A percentile compares a stretch with the other conserved stretches of the same genome.
phyloP scores from a whole-genome alignment of 2,113 vertebrate species.

The Eonycteris spelaea region DNA sequence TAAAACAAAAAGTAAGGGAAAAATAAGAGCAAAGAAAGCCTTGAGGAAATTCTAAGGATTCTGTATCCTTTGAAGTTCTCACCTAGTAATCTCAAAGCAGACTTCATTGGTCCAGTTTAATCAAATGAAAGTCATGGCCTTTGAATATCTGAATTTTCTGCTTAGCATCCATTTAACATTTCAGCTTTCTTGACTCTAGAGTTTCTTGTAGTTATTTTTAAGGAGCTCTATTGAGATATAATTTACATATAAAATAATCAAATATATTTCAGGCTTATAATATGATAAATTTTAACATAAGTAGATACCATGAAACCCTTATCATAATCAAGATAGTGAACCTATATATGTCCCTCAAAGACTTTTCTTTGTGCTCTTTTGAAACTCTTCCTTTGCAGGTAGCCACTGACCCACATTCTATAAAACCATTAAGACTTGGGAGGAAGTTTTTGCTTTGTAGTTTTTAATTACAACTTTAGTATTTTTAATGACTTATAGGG shows the following conservation, averaged over 20 bases:
- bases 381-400: background rate
- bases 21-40: background rate
- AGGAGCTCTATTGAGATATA: background rate
- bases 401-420: background rate
- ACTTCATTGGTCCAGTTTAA: background rate
- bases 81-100: rapidly evolving
- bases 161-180: background rate
- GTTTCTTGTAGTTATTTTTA: background rate
- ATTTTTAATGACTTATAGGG: background rate
- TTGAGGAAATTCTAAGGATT: background rate
- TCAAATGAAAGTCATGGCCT: background rate
- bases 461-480: background rate
- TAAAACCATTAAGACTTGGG: background rate
- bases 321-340: background rate
- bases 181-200: background rate
- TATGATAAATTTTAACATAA: background rate
- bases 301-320: background rate
- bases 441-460: background rate
- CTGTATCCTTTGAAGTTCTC: background rate
- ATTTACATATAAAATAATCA: background rate
- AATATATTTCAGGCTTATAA: background rate
- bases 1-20: background rate
- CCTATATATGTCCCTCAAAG: background rate
- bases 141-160: background rate
- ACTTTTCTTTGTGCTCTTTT: background rate